phyloP scores from a whole-genome alignment of 2,888 invertebrate species.

The Drosophila mimetica region DNA sequence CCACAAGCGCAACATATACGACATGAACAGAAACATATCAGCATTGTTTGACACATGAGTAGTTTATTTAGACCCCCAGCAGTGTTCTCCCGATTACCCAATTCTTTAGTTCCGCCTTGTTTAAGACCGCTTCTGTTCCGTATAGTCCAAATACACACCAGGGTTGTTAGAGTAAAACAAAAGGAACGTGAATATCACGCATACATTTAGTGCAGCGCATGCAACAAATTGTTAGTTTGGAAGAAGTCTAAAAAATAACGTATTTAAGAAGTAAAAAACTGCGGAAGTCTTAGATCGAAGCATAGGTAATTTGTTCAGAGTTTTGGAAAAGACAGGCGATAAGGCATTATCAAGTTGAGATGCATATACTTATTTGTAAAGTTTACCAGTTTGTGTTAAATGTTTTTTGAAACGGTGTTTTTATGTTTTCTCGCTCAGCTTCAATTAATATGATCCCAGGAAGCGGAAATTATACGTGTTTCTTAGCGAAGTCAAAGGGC shows the following conservation, averaged over 20 bases:
- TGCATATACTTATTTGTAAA: conserved; percentile 30
- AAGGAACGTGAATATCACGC: conserved; percentile 7
- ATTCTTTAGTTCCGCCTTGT: conserved; percentile 31
- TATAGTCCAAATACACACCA: conserved; percentile 14
- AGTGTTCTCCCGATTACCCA: conserved; percentile 5
- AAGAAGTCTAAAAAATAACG: conserved; percentile 24
- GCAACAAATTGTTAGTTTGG: conserved; percentile 42
- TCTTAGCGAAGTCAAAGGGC: conserved; percentile 17
- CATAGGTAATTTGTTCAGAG: conserved; percentile 29
- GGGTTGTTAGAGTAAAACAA: conserved; percentile 3
- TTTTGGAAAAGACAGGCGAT: conserved; percentile 18
- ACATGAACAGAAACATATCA: conserved; percentile 76
- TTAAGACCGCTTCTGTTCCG: neutral
- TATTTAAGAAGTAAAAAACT: conserved; percentile 18
- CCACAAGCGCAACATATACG: conserved; percentile 46
- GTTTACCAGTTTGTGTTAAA: conserved; percentile 25
- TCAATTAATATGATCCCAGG: conserved; percentile 7
- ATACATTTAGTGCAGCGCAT: conserved; percentile 20
- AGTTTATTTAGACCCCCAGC: conserved; percentile 38
- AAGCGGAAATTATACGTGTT: conserved; percentile 16
- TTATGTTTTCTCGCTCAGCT: conserved; percentile 1
- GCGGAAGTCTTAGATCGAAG: conserved; percentile 15
- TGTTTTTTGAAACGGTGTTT: conserved; percentile 16
- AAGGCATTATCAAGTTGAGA: conserved; percentile 13
- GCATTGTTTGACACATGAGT: conserved; percentile 58